These are phyloP conservation scores for Chaetops frenatus DNA, from an alignment of 2,113 vertebrate genomes.

Conservation along the genomic window DNA sequence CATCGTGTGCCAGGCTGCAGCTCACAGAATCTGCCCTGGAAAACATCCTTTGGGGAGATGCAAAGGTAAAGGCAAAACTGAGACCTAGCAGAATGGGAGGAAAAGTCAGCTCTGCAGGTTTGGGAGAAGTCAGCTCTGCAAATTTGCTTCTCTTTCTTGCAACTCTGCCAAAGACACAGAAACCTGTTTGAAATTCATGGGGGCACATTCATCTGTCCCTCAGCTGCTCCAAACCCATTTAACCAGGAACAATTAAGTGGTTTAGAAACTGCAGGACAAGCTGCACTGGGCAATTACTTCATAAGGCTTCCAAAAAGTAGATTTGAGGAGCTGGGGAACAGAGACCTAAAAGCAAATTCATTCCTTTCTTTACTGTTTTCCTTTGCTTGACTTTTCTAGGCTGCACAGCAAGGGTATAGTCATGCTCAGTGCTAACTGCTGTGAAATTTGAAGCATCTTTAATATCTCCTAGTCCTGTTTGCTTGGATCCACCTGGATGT, in stretches of 20 bases:
- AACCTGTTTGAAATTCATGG: constrained; percentile 48
- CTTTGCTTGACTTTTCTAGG: neutral
- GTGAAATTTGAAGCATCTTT: neutral
- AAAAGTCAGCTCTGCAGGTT: neutral
- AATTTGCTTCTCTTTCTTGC: neutral
- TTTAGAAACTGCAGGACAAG: neutral
- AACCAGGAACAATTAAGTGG: constrained; percentile 8
- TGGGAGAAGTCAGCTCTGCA: neutral
- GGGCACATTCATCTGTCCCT: constrained; percentile 2
- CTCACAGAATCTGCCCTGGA: neutral
- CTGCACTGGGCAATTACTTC: neutral
- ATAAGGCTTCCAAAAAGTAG: neutral
- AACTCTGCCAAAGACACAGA: neutral
- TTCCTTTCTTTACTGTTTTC: neutral
- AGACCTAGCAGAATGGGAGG: neutral
- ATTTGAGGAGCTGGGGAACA: neutral
- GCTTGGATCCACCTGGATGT: neutral
- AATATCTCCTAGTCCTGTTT: neutral
- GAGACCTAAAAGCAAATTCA: neutral
- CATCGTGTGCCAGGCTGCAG: neutral
- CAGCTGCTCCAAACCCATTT: constrained; percentile 39
- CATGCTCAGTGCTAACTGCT: neutral
- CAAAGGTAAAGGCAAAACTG: neutral
- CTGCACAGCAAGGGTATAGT: neutral
- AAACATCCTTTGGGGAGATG: neutral